A percentile compares a stretch with the other conserved stretches of the same genome.
phyloP scores from a whole-genome alignment of 2,113 vertebrate species.

The Microtus montanus region DNA sequence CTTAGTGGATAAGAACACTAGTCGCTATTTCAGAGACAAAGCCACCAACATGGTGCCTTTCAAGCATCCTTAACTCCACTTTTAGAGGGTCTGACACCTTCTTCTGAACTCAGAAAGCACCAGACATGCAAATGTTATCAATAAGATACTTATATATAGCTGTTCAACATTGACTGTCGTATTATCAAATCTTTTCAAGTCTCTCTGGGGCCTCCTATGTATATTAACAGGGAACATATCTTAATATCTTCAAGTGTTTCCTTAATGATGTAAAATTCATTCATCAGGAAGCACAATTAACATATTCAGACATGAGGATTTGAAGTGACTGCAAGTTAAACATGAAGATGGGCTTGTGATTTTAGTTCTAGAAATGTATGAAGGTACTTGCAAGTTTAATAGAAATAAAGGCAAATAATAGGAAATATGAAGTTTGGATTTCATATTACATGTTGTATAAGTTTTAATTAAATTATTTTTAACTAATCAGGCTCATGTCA shows the following conservation, averaged over 20 bases:
- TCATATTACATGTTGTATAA: neutral
- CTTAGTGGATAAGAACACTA: neutral
- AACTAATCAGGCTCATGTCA: neutral
- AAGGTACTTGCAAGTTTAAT: neutral
- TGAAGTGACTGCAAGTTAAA: neutral
- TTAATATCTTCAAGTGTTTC: neutral
- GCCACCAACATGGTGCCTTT: neutral
- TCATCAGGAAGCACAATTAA: neutral
- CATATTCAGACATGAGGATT: neutral
- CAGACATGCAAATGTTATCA: neutral
- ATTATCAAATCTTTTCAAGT: neutral
- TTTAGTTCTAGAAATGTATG: constrained; percentile 8
- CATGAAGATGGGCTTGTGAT: neutral
- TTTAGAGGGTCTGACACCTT: neutral
- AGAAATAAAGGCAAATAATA: neutral
- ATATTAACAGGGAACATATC: neutral
- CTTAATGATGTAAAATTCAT: neutral
- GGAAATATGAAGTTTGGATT: neutral
- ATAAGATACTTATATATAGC: neutral
- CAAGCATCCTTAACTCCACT: neutral
- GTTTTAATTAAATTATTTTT: neutral
- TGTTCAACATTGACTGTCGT: neutral
- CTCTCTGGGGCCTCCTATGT: neutral
- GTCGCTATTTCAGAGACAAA: neutral
- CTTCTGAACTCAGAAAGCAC: neutral